Conservation (phyloP, 2,113 vertebrate species). For the Eudyptes chrysolophus region DNA sequence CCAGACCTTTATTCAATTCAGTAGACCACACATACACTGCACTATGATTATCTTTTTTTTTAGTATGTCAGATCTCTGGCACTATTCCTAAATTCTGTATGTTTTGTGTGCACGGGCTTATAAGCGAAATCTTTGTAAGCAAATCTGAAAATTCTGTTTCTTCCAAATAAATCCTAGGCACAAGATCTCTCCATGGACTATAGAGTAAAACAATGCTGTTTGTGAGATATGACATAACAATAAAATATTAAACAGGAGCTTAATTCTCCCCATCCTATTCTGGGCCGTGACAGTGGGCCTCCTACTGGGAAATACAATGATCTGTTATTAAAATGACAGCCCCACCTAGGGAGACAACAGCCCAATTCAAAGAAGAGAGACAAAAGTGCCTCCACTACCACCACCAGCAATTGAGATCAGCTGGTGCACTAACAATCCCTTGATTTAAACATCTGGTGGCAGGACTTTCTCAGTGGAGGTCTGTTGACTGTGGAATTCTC, state of each 20-base stretch:
- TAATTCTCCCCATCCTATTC: constrained; percentile 37
- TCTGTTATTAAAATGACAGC: constrained; percentile 63
- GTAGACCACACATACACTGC: constrained; percentile 26
- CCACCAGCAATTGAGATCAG: constrained; percentile 62
- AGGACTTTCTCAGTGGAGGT: constrained; percentile 61
- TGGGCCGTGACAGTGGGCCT: background rate
- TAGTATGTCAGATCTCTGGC: constrained; percentile 18
- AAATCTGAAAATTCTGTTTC: constrained; percentile 24
- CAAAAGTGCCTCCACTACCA: background rate
- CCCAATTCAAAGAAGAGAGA: constrained; percentile 34
- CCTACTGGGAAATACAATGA: constrained; percentile 46
- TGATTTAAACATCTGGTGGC: constrained; percentile 70
- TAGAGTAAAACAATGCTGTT: constrained; percentile 4
- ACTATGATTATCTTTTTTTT: background rate
- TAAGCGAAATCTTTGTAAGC: background rate
- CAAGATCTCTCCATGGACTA: background rate
- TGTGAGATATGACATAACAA: constrained; percentile 32
- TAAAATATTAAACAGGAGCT: constrained; percentile 48
- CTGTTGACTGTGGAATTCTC: constrained; percentile 38
- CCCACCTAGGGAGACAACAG: constrained; percentile 56
- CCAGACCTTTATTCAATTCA: background rate
- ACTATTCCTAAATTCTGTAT: background rate
- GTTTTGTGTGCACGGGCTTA: background rate
- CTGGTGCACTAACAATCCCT: constrained; percentile 52
- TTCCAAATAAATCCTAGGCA: background rate